Conservation (phyloP, 2,797 vertebrate genomes). For the Triplophysa yarkandensis region DNA sequence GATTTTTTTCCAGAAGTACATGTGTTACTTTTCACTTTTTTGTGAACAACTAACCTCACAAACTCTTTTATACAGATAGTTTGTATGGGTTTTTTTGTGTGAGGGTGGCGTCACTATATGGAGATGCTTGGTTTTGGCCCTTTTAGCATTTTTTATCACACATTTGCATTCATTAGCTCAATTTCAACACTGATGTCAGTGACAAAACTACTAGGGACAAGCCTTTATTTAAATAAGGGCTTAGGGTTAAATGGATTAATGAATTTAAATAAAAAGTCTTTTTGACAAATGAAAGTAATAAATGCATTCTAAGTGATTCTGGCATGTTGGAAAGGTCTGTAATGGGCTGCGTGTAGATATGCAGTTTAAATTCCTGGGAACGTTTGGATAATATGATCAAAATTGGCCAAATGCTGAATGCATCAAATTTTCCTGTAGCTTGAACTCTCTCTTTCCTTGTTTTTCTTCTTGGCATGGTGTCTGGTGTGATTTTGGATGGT, state of each 20-base stretch:
- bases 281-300: conserved; percentile 24
- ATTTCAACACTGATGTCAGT: conserved; percentile 27
- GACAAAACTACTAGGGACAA: conserved; percentile 32
- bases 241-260: conserved; percentile 31
- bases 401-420: conserved; percentile 21
- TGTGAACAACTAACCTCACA: conserved; percentile 6
- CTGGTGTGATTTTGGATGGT: conserved; percentile 6
- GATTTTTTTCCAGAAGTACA: no score
- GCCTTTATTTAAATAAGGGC: conserved; percentile 24
- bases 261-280: conserved; percentile 40
- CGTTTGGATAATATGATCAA: conserved; percentile 27
- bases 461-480: neutral
- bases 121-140: conserved; percentile 4
- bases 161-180: conserved; percentile 33
- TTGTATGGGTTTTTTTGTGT: conserved; percentile 1
- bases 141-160: conserved; percentile 29
- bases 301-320: conserved; percentile 33
- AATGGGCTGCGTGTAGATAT: conserved; percentile 7
- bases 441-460: neutral
- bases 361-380: conserved; percentile 8
- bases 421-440: neutral
- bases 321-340: conserved; percentile 21
- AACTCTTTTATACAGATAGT: conserved; percentile 12
- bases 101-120: conserved; percentile 5
- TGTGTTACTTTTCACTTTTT: no score